phyloP scores from a whole-genome alignment of 2,888 invertebrate species.

The Lapara coniferarum region DNA sequence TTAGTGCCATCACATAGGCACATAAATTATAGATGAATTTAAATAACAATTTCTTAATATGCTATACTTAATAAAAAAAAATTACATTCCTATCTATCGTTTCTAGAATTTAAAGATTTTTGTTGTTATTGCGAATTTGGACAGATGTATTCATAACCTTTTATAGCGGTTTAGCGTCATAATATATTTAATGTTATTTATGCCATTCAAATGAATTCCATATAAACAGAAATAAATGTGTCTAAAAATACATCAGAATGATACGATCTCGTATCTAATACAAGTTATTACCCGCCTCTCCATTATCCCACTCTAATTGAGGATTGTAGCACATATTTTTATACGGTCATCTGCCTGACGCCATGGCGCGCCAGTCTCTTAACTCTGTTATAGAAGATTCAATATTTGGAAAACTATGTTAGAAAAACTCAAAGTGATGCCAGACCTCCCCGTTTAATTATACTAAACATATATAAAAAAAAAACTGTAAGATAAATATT shows the following conservation, averaged over 20 bases:
- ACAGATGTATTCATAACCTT: background rate
- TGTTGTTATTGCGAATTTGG: background rate
- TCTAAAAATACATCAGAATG: slow-evolving; percentile 13
- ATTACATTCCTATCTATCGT: slow-evolving; percentile 22
- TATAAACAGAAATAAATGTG: slow-evolving; percentile 1
- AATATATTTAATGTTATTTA: too few species aligned
- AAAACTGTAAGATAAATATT: background rate
- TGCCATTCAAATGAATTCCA: background rate
- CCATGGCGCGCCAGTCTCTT: too few species aligned
- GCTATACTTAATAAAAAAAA: too few species aligned
- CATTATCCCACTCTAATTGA: too few species aligned
- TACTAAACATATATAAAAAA: background rate
- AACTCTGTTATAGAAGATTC: too few species aligned
- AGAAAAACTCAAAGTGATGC: too few species aligned
- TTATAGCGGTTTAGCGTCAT: too few species aligned
- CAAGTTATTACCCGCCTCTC: too few species aligned
- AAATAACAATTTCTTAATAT: slow-evolving; percentile 15
- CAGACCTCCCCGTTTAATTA: too few species aligned
- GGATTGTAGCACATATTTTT: too few species aligned
- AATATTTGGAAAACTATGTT: too few species aligned
- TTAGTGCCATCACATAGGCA: slow-evolving; percentile 16
- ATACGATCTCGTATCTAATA: background rate
- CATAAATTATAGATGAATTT: slow-evolving; percentile 16
- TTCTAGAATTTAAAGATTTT: slow-evolving; percentile 22
- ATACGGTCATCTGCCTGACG: too few species aligned